A percentile compares a stretch with the other conserved stretches of the same genome.
These are phyloP conservation scores for Papilio xuthus DNA, from an alignment of 1,140 invertebrate species.

Conservation along the genomic window DNA sequence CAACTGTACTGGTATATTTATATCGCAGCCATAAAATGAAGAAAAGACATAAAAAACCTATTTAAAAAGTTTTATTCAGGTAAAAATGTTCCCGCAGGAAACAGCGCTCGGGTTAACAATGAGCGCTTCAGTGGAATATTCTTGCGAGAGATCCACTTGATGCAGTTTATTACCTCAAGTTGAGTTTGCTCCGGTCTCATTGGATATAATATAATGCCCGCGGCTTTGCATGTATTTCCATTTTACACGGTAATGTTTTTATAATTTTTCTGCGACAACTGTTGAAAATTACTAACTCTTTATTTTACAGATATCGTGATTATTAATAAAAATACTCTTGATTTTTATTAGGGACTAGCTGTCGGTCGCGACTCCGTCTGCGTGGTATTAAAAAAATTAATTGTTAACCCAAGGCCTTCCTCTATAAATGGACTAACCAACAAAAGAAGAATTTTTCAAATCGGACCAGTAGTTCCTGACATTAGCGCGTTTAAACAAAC, in stretches of 20 bases:
- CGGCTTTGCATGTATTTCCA: neutral
- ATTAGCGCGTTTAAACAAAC: too few relatives aligned
- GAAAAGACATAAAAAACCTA: neutral
- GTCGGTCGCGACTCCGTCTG: too few relatives aligned
- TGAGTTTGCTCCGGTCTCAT: conserved; percentile 13
- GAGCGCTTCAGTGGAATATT: neutral
- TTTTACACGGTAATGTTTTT: neutral
- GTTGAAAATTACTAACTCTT: too few relatives aligned
- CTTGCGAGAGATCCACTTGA: neutral
- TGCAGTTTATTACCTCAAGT: conserved; percentile 20
- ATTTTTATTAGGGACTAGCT: neutral
- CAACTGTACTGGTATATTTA: neutral
- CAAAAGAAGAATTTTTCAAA: too few relatives aligned
- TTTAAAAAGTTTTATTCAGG: conserved; percentile 23
- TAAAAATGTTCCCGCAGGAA: conserved; percentile 16
- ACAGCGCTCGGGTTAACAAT: conserved; percentile 18
- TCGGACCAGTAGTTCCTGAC: too few relatives aligned
- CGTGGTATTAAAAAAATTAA: too few relatives aligned
- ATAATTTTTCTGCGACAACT: too few relatives aligned
- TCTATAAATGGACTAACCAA: too few relatives aligned
- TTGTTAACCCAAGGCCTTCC: too few relatives aligned
- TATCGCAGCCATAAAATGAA: neutral
- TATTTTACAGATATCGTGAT: too few relatives aligned
- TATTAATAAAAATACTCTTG: too few relatives aligned
- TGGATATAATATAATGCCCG: neutral